Evolutionary conservation across 2,888 invertebrate species (phyloP), one percentile per base, ranked within the genome.

Genomic region (Empis stercorea): DNA sequence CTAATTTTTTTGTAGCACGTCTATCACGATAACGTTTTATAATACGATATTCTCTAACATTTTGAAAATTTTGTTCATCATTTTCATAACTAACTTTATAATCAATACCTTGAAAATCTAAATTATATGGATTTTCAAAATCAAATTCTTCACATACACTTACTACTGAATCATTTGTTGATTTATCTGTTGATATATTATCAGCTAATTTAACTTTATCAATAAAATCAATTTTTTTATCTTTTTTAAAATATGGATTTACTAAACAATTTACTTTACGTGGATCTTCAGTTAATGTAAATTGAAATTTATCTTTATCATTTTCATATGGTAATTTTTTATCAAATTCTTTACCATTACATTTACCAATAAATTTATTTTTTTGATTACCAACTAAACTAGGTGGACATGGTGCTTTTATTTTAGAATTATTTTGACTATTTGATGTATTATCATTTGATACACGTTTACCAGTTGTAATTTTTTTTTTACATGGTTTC

Each of bases 31-130:
- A 60, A 1, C 66, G 62, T 3, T 56, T 50, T 2, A 65, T 54
- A n/a, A 57, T 57, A 41, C 61, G 57, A 45, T 63, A 68, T 38
- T 61, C 60, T 30, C 56, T 52, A 16, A 60, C 57, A 50, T 68
- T 64, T 47, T 64, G 61, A 5, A 57, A 50, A 39, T 63, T 59
- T 46, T 66, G 62, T 39, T 68, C 68, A 47, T 68, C 68, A 30
- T 53, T 54, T 30, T 57, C 54, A 44, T 63, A 68, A 0, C 64
- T 65, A 38, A 59, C 61, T 51, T 59, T 61, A 34, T 64, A 66
- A 49, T 68, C 68, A 53, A 63, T 51, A 44, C 68, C 68, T 48
- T 68, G 66, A 30, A 63, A 65, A 44, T 68, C 68, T 38, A 67
- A 43, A 11, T 58, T 56, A 27, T 64, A 45, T 0, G 68, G 68